Conservation (phyloP, 1,140 invertebrate species). For the Tetraneura akinire region DNA sequence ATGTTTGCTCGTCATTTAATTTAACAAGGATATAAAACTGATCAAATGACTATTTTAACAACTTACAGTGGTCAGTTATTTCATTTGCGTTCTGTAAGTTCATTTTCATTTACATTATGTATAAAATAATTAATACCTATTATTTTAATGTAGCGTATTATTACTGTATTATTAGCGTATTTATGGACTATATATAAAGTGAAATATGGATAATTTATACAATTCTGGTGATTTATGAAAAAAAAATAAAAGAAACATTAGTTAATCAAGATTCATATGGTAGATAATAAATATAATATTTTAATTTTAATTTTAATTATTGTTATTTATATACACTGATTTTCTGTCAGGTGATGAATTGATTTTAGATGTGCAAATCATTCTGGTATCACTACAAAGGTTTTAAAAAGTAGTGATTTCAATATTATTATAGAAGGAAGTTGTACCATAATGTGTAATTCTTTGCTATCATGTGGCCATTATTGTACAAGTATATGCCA, state of each 20-base stretch:
- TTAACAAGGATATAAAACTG: slow-evolving; percentile 63
- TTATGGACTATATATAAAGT: slow-evolving; percentile 69
- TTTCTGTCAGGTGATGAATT: slow-evolving; percentile 33
- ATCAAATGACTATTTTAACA: slow-evolving; percentile 69
- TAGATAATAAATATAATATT: no score
- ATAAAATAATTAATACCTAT: no score
- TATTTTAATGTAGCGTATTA: no score
- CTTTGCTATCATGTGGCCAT: slow-evolving; percentile 62
- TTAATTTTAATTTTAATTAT: no score
- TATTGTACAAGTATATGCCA: slow-evolving; percentile 63
- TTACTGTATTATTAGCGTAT: slow-evolving; percentile 76
- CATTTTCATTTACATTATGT: background rate
- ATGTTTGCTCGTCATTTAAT: slow-evolving; percentile 65
- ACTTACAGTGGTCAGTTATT: slow-evolving; percentile 67
- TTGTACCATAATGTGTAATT: slow-evolving; percentile 57
- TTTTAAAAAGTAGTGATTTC: slow-evolving; percentile 54
- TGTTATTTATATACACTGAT: no score
- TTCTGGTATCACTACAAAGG: slow-evolving; percentile 53
- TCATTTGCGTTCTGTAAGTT: slow-evolving; percentile 47
- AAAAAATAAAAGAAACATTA: slow-evolving; percentile 49
- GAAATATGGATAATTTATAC: slow-evolving; percentile 58
- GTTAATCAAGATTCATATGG: slow-evolving; percentile 57
- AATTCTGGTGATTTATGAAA: slow-evolving; percentile 50
- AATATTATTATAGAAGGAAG: slow-evolving; percentile 55
- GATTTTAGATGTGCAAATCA: slow-evolving; percentile 9